These are phyloP conservation scores for Ectemnius continuus DNA, from an alignment of 2,888 invertebrate species.

Conservation along the genomic window DNA sequence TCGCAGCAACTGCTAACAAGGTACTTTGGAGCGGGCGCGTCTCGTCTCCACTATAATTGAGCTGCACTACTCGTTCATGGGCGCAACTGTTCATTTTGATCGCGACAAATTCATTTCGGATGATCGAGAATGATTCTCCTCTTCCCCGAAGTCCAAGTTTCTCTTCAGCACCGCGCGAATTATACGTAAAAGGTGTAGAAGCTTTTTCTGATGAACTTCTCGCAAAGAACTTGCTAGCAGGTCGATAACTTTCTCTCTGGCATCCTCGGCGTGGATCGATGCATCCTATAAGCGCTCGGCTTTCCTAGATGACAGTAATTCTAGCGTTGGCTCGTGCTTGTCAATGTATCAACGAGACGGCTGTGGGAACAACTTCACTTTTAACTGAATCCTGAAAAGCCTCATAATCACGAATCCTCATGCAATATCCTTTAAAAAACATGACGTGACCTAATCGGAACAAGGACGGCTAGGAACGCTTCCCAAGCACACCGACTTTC, in stretches of 20 bases:
- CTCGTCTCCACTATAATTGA: too few species aligned
- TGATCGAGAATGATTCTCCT: too few species aligned
- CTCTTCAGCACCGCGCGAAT: neutral
- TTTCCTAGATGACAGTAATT: conserved; percentile 50
- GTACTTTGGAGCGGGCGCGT: too few species aligned
- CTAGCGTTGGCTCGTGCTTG: conserved; percentile 58
- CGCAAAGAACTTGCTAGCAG: conserved; percentile 54
- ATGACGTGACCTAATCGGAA: too few species aligned
- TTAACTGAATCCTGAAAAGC: conserved; percentile 17
- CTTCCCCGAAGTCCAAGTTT: too few species aligned
- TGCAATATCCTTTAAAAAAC: too few species aligned
- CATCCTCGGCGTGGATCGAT: conserved; percentile 66
- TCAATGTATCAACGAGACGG: conserved; percentile 48
- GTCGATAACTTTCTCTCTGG: conserved; percentile 73
- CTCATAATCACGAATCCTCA: too few species aligned
- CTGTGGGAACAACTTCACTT: conserved; percentile 47
- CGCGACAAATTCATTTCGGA: neutral
- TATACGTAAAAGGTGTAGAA: neutral
- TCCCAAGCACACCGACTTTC: too few species aligned
- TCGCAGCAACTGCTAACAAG: too few species aligned
- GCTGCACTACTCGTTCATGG: neutral
- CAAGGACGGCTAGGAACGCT: too few species aligned
- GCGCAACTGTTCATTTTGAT: neutral
- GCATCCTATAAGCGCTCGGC: conserved; percentile 51
- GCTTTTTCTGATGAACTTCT: conserved; percentile 61